Evolutionary conservation across 2,113 vertebrate species (phyloP).

Genomic region (Vidua macroura): DNA sequence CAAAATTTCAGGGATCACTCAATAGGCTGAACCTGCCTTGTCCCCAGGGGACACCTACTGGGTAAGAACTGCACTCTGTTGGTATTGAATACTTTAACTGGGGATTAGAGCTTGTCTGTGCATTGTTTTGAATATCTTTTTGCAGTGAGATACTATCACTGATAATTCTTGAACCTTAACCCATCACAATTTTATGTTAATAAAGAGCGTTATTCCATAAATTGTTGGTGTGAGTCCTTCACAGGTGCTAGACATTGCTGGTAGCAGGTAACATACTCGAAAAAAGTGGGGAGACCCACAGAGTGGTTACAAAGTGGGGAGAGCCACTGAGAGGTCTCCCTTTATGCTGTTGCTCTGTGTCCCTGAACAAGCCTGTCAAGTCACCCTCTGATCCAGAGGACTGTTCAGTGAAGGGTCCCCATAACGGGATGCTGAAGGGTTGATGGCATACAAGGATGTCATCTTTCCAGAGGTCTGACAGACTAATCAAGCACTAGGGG

Average conservation of each 20-base stretch:
- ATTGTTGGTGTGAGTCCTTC: not conserved
- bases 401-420: not conserved
- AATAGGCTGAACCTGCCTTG: not conserved
- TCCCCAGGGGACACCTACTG: fast-evolving
- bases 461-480: not conserved
- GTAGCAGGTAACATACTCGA: fast-evolving
- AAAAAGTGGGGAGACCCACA: not conserved
- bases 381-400: fast-evolving
- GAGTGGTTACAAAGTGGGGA: not conserved
- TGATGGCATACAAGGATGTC: not conserved
- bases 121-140: not conserved
- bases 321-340: too few relatives aligned
- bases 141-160: not conserved
- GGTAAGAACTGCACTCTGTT: not conserved
- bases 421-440: fast-evolving
- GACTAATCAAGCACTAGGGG: not conserved
- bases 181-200: not conserved
- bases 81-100: fast-evolving
- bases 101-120: not conserved
- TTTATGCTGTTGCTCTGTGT: not conserved
- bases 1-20: not conserved
- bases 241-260: not conserved
- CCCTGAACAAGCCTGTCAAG: not conserved
- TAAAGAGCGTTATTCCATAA: fast-evolving
- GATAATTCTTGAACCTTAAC: not conserved